A percentile compares a stretch with the other conserved stretches of the same genome.
Conservation (phyloP, 1,140 invertebrate genomes). For the Lucilia sericata region DNA sequence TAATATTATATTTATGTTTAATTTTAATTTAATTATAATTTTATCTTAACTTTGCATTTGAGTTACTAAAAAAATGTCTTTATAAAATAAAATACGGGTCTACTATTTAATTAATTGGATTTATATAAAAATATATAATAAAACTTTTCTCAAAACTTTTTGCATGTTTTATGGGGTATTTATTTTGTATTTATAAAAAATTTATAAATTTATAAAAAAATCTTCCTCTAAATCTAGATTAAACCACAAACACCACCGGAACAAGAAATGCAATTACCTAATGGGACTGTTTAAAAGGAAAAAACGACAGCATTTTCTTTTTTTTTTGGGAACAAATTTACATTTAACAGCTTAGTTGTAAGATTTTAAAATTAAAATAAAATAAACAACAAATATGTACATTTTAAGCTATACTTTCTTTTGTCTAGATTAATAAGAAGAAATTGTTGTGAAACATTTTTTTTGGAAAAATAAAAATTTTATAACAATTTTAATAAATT, state of each 20-base stretch:
- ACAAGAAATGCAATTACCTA: not conserved
- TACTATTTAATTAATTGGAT: no score
- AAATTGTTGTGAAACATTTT: no score
- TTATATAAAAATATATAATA: no score
- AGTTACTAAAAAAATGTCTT: no score
- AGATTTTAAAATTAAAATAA: not conserved
- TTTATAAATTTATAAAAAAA: not conserved
- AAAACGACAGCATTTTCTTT: not conserved
- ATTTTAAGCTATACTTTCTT: no score
- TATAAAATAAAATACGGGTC: no score
- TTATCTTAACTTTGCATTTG: no score
- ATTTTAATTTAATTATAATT: no score
- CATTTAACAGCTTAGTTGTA: not conserved
- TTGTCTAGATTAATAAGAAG: no score
- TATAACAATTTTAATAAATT: no score
- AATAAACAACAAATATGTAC: not conserved
- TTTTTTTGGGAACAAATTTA: not conserved
- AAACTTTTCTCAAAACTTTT: not conserved
- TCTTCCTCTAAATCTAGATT: not conserved
- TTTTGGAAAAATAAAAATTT: no score
- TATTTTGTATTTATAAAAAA: not conserved
- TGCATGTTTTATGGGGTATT: not conserved
- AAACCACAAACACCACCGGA: not conserved
- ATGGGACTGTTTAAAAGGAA: not conserved
- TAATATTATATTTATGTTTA: no score